Evolutionary conservation across 2,797 vertebrate genomes (phyloP), one percentile per base, ranked within the genome.

Genomic region (Knipowitschia caucasica): DNA sequence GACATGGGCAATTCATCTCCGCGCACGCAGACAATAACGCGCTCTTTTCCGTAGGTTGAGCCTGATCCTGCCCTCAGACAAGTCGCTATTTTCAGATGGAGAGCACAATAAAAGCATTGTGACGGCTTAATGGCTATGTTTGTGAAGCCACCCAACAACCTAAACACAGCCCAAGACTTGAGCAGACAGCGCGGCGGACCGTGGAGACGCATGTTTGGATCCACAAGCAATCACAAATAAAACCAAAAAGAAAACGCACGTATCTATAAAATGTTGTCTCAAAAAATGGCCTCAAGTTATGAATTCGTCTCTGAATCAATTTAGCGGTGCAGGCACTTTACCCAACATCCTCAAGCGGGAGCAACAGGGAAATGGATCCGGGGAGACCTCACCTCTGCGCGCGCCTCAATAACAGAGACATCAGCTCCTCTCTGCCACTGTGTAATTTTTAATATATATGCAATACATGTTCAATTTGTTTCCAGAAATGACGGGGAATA

Each of bases 361-460:
- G 89, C 89, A 89, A 89, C 89, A 85, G 79, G 80, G 78, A 89
- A 88, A 88, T 86, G 83, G 83, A 93, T 95, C 93, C 91, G 75
- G 89, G 44, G 93, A 93, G 94, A 93, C 90, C 83, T 96, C 94
- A 95, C 96, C 95, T 95, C 94, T 94, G 88, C 83, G 91, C 94
- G 93, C 90, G 92, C 92, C 94, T 92, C 93, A 97, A 95, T 98
- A 96, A 96, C 90, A 89, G 87, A 92, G 91, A 84, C 86, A 92
- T 89, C 91, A 90, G 46, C 46, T 30, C 46, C 89, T 88, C 92
- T 90, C 91, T 88, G 93, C 92, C 91, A 92, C 91, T 88, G 91
- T 93, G 93, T 99, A 99, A 98, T 99, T 99, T 99, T 99, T 99
- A 99, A 99, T 99, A 99, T 99, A 98, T 99, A 99, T 99, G 95